phyloP scores from a whole-genome alignment of 2,888 invertebrate species.

The Philopedon plagiatum region DNA sequence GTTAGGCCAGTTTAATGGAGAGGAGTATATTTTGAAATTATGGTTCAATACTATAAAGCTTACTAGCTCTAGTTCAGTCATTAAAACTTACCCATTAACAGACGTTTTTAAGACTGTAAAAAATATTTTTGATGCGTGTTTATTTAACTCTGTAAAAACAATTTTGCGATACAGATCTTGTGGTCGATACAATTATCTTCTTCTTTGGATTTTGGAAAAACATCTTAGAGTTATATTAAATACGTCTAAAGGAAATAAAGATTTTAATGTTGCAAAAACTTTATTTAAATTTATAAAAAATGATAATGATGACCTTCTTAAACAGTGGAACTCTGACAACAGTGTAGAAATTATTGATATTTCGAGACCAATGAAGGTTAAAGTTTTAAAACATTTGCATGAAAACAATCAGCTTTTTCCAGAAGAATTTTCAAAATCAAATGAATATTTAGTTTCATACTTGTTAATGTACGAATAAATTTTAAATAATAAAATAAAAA shows the following conservation, averaged over 20 bases:
- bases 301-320: conserved; percentile 68
- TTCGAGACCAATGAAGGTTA: conserved; percentile 74
- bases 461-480: conserved; percentile 62
- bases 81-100: conserved; percentile 61
- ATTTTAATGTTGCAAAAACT: conserved; percentile 72
- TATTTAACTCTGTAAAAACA: conserved; percentile 72
- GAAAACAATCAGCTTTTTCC: conserved; percentile 73
- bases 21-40: conserved; percentile 69
- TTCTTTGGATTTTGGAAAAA: conserved; percentile 77
- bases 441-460: conserved; percentile 75
- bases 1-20: conserved; percentile 71
- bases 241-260: conserved; percentile 62
- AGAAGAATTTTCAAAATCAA: conserved; percentile 71
- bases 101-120: conserved; percentile 73
- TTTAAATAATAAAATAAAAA: too few species aligned
- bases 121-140: conserved; percentile 70
- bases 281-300: conserved; percentile 72
- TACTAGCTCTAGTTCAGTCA: conserved; percentile 56
- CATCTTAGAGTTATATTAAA: conserved; percentile 70
- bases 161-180: conserved; percentile 70
- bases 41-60: conserved; percentile 74
- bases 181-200: conserved; percentile 70
- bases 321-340: conserved; percentile 72
- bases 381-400: conserved; percentile 72
- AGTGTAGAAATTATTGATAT: conserved; percentile 71